Evolutionary conservation across 1,140 invertebrate species (phyloP), one percentile per base, ranked within the genome.

Genomic region (Drosophila fuyamai): DNA sequence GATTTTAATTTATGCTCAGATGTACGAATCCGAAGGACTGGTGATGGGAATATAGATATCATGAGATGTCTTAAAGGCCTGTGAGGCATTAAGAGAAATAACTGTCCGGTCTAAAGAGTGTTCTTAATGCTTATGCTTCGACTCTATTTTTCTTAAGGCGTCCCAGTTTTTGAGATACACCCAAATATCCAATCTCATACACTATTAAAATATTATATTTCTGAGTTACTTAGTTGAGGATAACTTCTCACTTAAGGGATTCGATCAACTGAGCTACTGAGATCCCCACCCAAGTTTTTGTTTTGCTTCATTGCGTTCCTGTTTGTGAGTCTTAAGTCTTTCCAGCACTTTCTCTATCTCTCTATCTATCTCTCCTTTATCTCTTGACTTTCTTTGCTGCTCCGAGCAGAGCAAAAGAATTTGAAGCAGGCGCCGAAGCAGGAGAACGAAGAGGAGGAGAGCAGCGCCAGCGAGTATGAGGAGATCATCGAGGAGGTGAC

Each of bases 381-480:
- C 51, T 51, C 46, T 59, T 50, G 41, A 35, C 70, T 53, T 36
- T 65, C 36, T 54, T 53, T 32, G 48, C 48, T 32, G 48, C 29
- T 7, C 0, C 29, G n/a, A 32, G 13, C 48, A 91, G 84, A 86
- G 65, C 70, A 92, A 82, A 85, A 82, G 59, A 74, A 54, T 79
- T 76, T 88, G 66, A 79, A 63, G 73, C 68, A 73, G 67, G 29
- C 18, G 18, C 10, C 18, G 35, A 62, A 70, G 48, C 67, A 60
- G 14, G 85, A 71, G 32, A 27, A 70, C 40, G 72, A 60, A 12
- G 85, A 72, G 38, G 91, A 92, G 38, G 84, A 89, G 36, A 92
- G 89, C 81, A 92, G 90, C 60, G 82, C 78, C 76, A 92, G 91
- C 72, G 91, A 92, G 74, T 91, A 92, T 86, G 91, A 92, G 75